These are phyloP conservation scores for Lagopus leucura DNA, from an alignment of 2,113 vertebrate genomes.

Conservation along the genomic window DNA sequence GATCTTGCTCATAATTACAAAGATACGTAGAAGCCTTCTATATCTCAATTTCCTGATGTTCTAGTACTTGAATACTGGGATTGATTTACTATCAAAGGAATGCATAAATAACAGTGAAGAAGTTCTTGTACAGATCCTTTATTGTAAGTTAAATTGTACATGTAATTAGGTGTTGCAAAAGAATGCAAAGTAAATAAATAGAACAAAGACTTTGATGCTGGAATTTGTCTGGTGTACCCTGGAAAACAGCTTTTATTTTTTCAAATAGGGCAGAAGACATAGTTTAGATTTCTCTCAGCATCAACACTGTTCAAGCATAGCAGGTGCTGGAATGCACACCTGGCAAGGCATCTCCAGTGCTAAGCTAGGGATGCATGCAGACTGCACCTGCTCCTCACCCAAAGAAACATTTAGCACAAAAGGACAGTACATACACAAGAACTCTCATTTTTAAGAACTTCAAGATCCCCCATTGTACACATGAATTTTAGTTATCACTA, in stretches of 20 bases:
- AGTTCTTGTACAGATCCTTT: background rate
- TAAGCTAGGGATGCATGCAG: background rate
- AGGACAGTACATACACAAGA: background rate
- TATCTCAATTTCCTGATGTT: background rate
- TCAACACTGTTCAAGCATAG: background rate
- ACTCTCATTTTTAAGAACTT: background rate
- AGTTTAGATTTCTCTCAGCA: background rate
- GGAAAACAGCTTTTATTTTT: background rate
- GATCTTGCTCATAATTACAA: background rate
- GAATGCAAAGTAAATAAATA: background rate
- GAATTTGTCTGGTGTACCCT: background rate
- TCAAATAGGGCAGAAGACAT: background rate
- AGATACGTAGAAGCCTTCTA: background rate
- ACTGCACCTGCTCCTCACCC: background rate
- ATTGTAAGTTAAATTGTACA: background rate
- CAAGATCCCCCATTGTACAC: background rate
- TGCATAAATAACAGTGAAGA: background rate
- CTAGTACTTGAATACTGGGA: background rate
- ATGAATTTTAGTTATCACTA: background rate
- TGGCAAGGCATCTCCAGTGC: background rate
- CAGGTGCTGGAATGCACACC: background rate
- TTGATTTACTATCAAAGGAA: background rate
- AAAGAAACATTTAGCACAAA: background rate
- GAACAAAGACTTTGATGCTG: background rate
- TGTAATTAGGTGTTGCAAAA: background rate